These are phyloP conservation scores for Spea hammondii DNA, from an alignment of 2,797 vertebrate species.

Conservation along the genomic window DNA sequence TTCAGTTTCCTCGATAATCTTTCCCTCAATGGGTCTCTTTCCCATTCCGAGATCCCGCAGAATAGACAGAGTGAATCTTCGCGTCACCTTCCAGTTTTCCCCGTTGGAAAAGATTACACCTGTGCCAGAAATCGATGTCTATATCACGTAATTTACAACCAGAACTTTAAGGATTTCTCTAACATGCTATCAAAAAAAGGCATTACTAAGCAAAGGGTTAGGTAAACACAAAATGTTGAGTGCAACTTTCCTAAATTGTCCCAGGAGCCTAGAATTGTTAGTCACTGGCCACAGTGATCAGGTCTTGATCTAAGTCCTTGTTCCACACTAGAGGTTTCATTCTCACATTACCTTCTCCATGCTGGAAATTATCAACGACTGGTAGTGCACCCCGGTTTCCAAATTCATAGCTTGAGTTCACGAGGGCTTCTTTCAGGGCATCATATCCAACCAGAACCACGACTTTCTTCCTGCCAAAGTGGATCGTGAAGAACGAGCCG, in stretches of 20 bases:
- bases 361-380: conserved; percentile 17
- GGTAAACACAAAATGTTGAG: not conserved
- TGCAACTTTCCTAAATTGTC: not conserved
- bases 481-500: conserved; percentile 15
- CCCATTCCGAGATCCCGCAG: conserved; percentile 62
- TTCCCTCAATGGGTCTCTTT: conserved; percentile 54
- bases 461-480: conserved; percentile 4
- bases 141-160: too few species aligned
- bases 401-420: conserved; percentile 20
- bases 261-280: too few species aligned
- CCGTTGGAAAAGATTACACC: conserved; percentile 55
- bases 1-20: conserved; percentile 50
- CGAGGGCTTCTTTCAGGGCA: conserved; percentile 13
- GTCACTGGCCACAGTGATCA: too few species aligned
- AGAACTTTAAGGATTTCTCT: too few species aligned
- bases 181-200: not conserved
- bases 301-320: too few species aligned
- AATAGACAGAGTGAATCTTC: conserved; percentile 57
- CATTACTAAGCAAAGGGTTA: not conserved
- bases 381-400: conserved; percentile 2
- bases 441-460: conserved; percentile 37
- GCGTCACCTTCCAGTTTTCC: conserved; percentile 56
- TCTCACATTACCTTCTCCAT: conserved; percentile 13
- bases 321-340: not conserved
- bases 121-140: conserved; percentile 14